Evolutionary conservation across 2,888 invertebrate genomes (phyloP).

Genomic region (Halocaridina rubra): DNA sequence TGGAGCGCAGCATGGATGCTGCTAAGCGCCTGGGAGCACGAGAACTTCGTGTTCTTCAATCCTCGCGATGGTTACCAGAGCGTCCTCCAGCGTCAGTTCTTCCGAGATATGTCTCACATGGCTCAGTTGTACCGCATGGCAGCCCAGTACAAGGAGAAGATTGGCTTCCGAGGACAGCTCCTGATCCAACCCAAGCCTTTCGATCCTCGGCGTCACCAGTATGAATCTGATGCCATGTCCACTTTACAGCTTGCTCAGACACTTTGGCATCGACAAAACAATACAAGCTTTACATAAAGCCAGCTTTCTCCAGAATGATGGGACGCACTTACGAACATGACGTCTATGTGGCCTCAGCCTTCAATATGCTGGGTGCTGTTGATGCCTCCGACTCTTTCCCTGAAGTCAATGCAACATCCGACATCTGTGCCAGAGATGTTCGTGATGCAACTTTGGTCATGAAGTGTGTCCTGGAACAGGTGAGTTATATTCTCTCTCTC

Average conservation of each 20-base stretch:
- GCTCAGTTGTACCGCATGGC: constrained; percentile 62
- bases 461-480: constrained; percentile 54
- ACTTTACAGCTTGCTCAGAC: constrained; percentile 28
- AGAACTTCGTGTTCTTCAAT: constrained; percentile 63
- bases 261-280: constrained; percentile 19
- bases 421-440: constrained; percentile 17
- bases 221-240: constrained; percentile 21
- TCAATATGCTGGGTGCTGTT: constrained; percentile 13
- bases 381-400: constrained; percentile 45
- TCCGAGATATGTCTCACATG: constrained; percentile 59
- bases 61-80: constrained; percentile 63
- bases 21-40: constrained; percentile 58
- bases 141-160: constrained; percentile 57
- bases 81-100: constrained; percentile 59
- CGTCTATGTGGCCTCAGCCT: constrained; percentile 25
- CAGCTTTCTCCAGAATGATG: constrained; percentile 27
- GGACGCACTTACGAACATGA: constrained; percentile 24
- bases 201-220: constrained; percentile 33
- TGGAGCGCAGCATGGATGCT: constrained; percentile 54
- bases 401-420: constrained; percentile 3
- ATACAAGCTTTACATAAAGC: constrained; percentile 34
- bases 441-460: constrained; percentile 38
- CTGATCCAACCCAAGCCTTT: constrained; percentile 51
- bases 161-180: constrained; percentile 59
- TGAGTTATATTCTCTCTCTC: not conserved